Percentiles rank a stretch among this genome's conserved stretches.
These are phyloP conservation scores for Phoebastria nigripes DNA, from an alignment of 2,797 vertebrate genomes.

Conservation along the genomic window DNA sequence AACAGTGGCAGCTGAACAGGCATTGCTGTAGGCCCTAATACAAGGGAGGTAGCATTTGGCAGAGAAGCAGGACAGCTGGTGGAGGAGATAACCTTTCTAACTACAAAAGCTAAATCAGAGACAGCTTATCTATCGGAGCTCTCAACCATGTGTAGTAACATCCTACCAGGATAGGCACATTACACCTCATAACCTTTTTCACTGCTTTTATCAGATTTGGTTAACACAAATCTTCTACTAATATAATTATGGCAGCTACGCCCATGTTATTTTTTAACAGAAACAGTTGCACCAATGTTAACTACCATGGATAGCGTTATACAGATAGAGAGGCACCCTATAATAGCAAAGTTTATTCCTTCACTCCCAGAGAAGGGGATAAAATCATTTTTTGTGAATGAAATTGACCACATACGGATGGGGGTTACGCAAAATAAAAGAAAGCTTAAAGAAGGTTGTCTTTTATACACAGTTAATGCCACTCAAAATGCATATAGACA, in stretches of 20 bases:
- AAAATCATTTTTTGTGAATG: background rate
- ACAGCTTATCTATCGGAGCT: conserved; percentile 11
- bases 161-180: background rate
- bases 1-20: background rate
- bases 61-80: conserved; percentile 20
- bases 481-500: background rate
- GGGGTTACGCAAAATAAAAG: background rate
- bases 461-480: background rate
- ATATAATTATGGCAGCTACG: background rate
- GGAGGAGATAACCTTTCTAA: conserved; percentile 36
- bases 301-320: background rate
- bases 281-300: background rate
- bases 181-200: background rate
- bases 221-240: background rate
- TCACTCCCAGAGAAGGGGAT: background rate
- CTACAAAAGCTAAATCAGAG: conserved; percentile 47
- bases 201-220: conserved; percentile 10
- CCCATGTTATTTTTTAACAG: background rate
- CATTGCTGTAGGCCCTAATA: background rate
- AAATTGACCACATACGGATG: background rate
- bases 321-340: background rate
- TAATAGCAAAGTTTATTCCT: background rate
- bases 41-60: background rate
- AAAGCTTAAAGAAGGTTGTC: background rate
- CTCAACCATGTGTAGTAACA: background rate